phyloP scores from a whole-genome alignment of 2,888 invertebrate genomes.

The Eupithecia dodoneata region DNA sequence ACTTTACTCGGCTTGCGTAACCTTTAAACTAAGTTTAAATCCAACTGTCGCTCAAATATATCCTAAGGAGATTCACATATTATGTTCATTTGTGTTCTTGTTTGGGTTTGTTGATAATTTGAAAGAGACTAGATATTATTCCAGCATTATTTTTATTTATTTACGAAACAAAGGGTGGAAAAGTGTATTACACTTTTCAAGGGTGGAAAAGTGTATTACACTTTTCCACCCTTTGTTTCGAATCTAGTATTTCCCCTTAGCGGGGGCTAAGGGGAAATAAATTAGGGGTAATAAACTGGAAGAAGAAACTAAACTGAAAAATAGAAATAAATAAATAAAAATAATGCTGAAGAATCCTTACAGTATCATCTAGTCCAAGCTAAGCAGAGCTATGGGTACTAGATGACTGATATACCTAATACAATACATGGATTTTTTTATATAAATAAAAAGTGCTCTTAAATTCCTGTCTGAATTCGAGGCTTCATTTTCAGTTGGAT shows the following conservation, averaged over 20 bases:
- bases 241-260: too few species aligned
- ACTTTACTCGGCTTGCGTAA: slow-evolving; percentile 22
- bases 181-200: too few species aligned
- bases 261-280: too few species aligned
- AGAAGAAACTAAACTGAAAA: neutral
- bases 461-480: neutral
- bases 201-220: too few species aligned
- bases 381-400: too few species aligned
- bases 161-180: too few species aligned
- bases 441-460: neutral
- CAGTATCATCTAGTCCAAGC: too few species aligned
- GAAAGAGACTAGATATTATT: neutral
- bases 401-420: too few species aligned
- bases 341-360: too few species aligned
- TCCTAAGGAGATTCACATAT: neutral
- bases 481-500: neutral
- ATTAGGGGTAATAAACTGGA: neutral
- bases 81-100: neutral
- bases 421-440: too few species aligned
- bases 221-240: too few species aligned
- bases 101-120: slow-evolving; percentile 6
- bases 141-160: too few species aligned
- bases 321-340: neutral
- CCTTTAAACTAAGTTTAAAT: slow-evolving; percentile 21
- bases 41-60: slow-evolving; percentile 7